Evolutionary conservation across 2,113 vertebrate species (phyloP).

Genomic region (Pelobates fuscus): DNA sequence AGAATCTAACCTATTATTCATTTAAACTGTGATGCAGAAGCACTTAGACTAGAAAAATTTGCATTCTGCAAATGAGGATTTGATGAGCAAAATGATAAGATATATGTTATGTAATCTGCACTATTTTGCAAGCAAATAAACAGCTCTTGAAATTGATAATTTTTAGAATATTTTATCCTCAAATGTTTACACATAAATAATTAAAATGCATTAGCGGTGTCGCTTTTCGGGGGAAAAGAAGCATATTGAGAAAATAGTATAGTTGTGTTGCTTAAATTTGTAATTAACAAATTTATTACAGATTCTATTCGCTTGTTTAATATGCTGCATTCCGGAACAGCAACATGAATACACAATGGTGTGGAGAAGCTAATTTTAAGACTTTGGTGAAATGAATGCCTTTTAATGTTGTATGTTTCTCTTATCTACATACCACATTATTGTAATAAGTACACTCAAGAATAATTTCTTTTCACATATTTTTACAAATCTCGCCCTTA

Average conservation of each 20-base stretch:
- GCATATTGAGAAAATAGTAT: constrained; percentile 84
- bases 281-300: constrained; percentile 91
- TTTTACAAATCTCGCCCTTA: constrained; percentile 88
- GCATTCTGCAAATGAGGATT: constrained; percentile 87
- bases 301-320: constrained; percentile 85
- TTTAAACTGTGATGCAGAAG: constrained; percentile 87
- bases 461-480: constrained; percentile 90
- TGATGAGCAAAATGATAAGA: constrained; percentile 89
- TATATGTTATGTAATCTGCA: constrained; percentile 87
- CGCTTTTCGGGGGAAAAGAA: constrained; percentile 74
- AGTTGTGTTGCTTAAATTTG: constrained; percentile 86
- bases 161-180: constrained; percentile 84
- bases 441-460: constrained; percentile 88
- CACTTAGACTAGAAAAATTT: constrained; percentile 86
- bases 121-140: constrained; percentile 86
- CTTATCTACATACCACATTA: constrained; percentile 88
- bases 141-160: constrained; percentile 86
- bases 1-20: constrained; percentile 86
- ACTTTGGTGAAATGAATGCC: constrained; percentile 90
- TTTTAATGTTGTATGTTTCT: constrained; percentile 86
- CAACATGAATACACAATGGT: constrained; percentile 88
- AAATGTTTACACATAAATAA: constrained; percentile 87
- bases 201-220: constrained; percentile 85
- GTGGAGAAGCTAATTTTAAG: constrained; percentile 87
- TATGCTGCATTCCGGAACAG: constrained; percentile 84